Evolutionary conservation across 2,797 vertebrate genomes (phyloP).

Genomic region (Nyctibius grandis): DNA sequence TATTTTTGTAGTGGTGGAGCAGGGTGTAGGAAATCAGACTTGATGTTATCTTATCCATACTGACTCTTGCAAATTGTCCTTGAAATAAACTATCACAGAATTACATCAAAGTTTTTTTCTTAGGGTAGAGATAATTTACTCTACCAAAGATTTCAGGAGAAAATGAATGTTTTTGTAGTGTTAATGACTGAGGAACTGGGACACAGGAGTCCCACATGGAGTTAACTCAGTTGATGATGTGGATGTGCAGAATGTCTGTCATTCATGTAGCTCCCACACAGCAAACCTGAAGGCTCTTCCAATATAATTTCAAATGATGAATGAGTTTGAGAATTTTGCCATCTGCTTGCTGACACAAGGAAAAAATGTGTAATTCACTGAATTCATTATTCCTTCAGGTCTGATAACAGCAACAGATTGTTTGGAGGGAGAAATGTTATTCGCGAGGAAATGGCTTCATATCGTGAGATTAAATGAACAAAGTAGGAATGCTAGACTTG

Average conservation of each 20-base stretch:
- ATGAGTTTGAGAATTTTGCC: slow-evolving; percentile 60
- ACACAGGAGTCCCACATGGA: background rate
- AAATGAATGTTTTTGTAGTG: background rate
- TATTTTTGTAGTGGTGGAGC: background rate
- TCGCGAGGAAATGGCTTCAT: background rate
- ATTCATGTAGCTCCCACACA: background rate
- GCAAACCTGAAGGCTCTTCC: slow-evolving; percentile 17
- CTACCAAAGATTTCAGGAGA: background rate
- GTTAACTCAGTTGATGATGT: background rate
- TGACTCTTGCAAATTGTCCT: background rate
- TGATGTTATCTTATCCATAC: background rate
- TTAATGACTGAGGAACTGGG: background rate
- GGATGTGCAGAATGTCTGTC: background rate
- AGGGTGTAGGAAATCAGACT: background rate
- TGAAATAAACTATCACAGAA: background rate
- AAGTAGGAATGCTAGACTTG: background rate
- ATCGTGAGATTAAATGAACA: background rate
- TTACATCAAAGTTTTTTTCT: background rate
- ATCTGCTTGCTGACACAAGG: slow-evolving; percentile 61
- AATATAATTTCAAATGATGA: slow-evolving; percentile 57
- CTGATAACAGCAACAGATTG: slow-evolving; percentile 43
- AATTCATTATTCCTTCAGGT: slow-evolving; percentile 61
- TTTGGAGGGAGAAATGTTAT: slow-evolving; percentile 19
- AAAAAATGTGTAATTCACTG: slow-evolving; percentile 54
- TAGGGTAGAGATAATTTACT: background rate